A percentile compares a stretch with the other conserved stretches of the same genome.
Evolutionary conservation across 2,797 vertebrate genomes (phyloP).

Genomic region (Periparus ater): DNA sequence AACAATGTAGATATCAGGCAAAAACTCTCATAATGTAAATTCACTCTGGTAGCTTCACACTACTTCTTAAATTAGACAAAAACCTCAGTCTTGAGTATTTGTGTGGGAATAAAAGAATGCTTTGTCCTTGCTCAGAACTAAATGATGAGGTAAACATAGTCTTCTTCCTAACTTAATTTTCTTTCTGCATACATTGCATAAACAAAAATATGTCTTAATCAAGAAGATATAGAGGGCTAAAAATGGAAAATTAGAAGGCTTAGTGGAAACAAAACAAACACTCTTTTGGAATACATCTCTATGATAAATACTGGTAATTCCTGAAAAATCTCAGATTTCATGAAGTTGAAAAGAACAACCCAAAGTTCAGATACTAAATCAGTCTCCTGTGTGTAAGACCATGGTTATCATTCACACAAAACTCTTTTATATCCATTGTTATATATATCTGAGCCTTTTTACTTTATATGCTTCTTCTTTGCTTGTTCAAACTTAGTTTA

Average conservation of each 20-base stretch:
- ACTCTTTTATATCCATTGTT: background rate
- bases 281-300: background rate
- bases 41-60: background rate
- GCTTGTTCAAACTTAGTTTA: background rate
- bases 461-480: background rate
- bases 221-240: background rate
- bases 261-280: background rate
- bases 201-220: background rate
- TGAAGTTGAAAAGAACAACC: background rate
- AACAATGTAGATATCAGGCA: background rate
- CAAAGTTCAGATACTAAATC: background rate
- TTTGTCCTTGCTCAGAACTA: background rate
- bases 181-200: background rate
- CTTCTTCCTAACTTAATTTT: background rate
- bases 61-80: background rate
- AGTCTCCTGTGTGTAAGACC: background rate
- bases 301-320: background rate
- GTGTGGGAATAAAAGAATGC: background rate
- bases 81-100: background rate
- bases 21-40: background rate
- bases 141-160: background rate
- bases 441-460: background rate
- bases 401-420: accelerated
- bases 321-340: background rate
- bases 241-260: background rate